Conservation (phyloP, 2,113 vertebrate genomes). For the Planiliza haematocheilus region DNA sequence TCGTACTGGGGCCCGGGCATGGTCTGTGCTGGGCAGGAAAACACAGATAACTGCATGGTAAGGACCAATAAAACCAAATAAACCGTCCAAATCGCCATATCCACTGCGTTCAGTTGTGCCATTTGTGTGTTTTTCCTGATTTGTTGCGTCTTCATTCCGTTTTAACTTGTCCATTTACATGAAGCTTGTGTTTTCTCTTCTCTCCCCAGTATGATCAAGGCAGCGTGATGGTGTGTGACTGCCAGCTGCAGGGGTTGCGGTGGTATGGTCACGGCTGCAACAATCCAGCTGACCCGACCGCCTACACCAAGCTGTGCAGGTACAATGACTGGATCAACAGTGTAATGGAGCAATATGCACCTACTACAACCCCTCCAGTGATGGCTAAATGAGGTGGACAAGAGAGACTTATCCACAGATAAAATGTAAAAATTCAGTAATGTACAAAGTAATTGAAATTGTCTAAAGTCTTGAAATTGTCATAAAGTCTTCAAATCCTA, state of each 20-base stretch:
- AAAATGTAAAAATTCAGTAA: not conserved
- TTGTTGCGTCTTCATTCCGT: not conserved
- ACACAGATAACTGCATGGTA: conserved; percentile 75
- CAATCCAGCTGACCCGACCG: conserved; percentile 30
- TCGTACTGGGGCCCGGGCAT: conserved; percentile 55
- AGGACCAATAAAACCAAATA: conserved; percentile 22
- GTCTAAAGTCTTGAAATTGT: too few species aligned
- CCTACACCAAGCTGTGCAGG: conserved; percentile 65
- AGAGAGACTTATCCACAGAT: not conserved
- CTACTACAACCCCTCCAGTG: not conserved
- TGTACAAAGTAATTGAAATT: not conserved
- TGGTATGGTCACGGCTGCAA: conserved; percentile 58
- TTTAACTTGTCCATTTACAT: not conserved
- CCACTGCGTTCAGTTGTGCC: not conserved
- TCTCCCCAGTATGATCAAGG: conserved; percentile 34
- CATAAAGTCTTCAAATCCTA: too few species aligned
- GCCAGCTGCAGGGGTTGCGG: conserved; percentile 69
- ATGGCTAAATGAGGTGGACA: not conserved
- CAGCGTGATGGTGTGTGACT: conserved; percentile 69
- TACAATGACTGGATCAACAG: conserved; percentile 60
- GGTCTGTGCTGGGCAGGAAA: conserved; percentile 67
- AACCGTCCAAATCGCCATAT: not conserved
- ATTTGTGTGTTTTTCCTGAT: not conserved
- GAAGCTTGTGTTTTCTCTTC: not conserved
- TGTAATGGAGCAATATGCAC: conserved; percentile 33